Evolutionary conservation across 1,140 invertebrate species (phyloP).

Genomic region (Akabosia matsudoensis): DNA sequence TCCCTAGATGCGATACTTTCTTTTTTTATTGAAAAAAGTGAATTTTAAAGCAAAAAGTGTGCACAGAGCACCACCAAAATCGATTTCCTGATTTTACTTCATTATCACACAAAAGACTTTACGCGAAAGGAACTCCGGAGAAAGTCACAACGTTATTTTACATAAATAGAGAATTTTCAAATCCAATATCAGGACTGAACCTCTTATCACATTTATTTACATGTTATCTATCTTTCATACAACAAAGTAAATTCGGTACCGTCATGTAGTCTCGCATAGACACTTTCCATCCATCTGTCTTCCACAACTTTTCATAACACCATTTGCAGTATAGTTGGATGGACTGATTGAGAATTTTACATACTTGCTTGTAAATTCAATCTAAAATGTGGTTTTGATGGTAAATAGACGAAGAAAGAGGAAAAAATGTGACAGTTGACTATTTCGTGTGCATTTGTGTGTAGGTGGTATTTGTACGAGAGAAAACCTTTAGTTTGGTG

Average conservation of each 20-base stretch:
- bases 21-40: too few species aligned
- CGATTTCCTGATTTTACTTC: neutral
- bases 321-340: neutral
- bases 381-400: constrained; percentile 10
- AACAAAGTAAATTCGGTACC: neutral
- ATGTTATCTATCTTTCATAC: neutral
- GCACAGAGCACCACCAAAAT: neutral
- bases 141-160: too few species aligned
- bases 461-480: neutral
- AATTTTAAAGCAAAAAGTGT: too few species aligned
- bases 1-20: too few species aligned
- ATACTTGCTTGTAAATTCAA: neutral
- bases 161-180: neutral
- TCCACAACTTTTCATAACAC: neutral
- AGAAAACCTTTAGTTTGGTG: neutral
- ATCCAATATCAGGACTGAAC: neutral
- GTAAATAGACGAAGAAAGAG: constrained; percentile 1
- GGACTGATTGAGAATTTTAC: constrained; percentile 4
- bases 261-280: neutral
- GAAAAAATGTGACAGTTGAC: neutral
- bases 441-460: neutral
- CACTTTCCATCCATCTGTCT: neutral
- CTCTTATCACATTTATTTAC: neutral
- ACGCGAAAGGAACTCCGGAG: neutral
- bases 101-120: neutral